Conservation (phyloP, 2,888 invertebrate species). For the Rhyacophila evoluta region DNA sequence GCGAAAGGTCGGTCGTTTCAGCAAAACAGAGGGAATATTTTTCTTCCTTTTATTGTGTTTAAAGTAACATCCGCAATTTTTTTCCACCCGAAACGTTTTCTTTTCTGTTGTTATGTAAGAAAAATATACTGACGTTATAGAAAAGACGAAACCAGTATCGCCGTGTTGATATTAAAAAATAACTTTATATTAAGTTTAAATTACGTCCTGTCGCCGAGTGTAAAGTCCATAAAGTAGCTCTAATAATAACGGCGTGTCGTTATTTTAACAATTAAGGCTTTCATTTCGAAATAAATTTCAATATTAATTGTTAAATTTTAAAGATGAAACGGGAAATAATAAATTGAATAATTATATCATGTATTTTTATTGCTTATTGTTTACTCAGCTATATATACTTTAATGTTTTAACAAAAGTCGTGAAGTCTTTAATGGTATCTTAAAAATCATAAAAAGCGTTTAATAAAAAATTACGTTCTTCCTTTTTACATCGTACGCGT, state of each 20-base stretch:
- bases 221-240: background rate
- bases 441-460: no score
- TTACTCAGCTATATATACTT: no score
- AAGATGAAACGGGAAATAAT: background rate
- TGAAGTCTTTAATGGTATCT: no score
- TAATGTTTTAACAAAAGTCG: no score
- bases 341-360: background rate
- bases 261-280: constrained; percentile 8
- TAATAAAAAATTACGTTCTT: no score
- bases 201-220: background rate
- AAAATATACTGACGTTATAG: constrained; percentile 2
- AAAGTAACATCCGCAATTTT: background rate
- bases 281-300: background rate
- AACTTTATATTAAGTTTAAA: constrained; percentile 7
- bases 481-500: no score
- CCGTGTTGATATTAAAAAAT: constrained; percentile 8
- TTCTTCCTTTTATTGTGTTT: constrained; percentile 22
- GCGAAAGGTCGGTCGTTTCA: constrained; percentile 9
- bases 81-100: background rate
- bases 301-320: background rate
- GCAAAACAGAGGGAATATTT: constrained; percentile 19
- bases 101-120: background rate
- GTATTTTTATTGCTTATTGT: no score
- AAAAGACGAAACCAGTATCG: background rate
- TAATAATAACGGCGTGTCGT: background rate